Percentiles rank a stretch among this genome's conserved stretches.
These are phyloP conservation scores for Anagyrus pseudococci DNA, from an alignment of 2,888 invertebrate species.

Conservation along the genomic window DNA sequence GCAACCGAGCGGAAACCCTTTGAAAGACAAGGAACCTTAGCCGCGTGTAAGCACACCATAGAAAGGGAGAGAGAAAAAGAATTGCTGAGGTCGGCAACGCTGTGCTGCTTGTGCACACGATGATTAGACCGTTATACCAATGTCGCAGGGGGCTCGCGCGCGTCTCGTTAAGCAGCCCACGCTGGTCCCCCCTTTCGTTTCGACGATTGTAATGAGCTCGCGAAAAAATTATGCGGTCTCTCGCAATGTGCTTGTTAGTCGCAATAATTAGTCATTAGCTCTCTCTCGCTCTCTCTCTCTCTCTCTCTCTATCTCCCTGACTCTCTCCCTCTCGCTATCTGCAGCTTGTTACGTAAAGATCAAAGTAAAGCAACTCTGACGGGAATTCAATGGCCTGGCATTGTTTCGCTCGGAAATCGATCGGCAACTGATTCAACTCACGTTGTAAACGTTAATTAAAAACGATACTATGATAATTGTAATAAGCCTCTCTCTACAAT, in stretches of 20 bases:
- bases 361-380: constrained; percentile 2
- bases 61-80: too few relatives aligned
- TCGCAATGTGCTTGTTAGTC: constrained; percentile 3
- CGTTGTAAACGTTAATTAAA: not conserved
- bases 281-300: constrained; percentile 1
- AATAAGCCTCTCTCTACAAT: too few relatives aligned
- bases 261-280: constrained; percentile 27
- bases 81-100: too few relatives aligned
- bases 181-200: not conserved
- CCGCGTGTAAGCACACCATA: too few relatives aligned
- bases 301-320: not conserved
- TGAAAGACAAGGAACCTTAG: too few relatives aligned
- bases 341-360: constrained; percentile 19
- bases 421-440: not conserved
- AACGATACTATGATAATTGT: not conserved
- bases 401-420: not conserved
- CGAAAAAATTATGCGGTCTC: constrained; percentile 5
- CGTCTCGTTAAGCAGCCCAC: not conserved
- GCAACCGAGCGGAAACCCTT: too few relatives aligned
- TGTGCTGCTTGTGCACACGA: too few relatives aligned
- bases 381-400: not conserved
- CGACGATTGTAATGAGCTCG: not conserved
- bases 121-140: too few relatives aligned
- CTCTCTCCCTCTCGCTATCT: not conserved
- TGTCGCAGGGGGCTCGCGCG: not conserved